A percentile compares a stretch with the other conserved stretches of the same genome.
Evolutionary conservation across 2,113 vertebrate species (phyloP).

Genomic region (Protomyctophum bolini): DNA sequence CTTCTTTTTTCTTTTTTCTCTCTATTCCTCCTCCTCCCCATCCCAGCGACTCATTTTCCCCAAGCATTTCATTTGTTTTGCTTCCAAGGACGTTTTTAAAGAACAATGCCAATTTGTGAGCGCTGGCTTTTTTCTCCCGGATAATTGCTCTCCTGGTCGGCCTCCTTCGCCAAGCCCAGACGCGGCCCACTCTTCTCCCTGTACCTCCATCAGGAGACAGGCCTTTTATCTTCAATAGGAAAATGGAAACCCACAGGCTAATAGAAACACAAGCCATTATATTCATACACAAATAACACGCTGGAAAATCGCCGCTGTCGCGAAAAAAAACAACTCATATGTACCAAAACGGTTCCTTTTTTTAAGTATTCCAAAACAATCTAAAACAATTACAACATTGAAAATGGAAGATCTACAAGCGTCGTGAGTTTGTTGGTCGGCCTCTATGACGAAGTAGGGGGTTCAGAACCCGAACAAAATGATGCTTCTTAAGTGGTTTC

Average conservation of each 20-base stretch:
- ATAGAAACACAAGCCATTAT: background rate
- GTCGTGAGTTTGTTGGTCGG: too few species aligned
- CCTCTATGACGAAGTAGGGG: too few species aligned
- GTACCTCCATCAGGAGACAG: background rate
- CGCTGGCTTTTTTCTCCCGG: slow-evolving; percentile 10
- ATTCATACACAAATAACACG: background rate
- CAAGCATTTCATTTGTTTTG: slow-evolving; percentile 35
- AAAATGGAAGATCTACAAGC: too few species aligned
- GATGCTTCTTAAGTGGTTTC: too few species aligned
- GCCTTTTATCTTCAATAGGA: background rate
- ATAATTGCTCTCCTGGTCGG: slow-evolving; percentile 37
- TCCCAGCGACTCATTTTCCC: slow-evolving; percentile 1
- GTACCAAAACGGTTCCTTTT: too few species aligned
- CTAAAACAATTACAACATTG: too few species aligned
- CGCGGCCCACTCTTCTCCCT: too few species aligned
- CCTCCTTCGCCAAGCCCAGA: slow-evolving; percentile 8
- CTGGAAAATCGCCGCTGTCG: too few species aligned
- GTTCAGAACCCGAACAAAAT: too few species aligned
- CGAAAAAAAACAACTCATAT: too few species aligned
- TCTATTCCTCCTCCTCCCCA: background rate
- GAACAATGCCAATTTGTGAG: slow-evolving; percentile 20
- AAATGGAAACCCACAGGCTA: background rate
- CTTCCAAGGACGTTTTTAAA: slow-evolving; percentile 38
- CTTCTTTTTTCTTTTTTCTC: too few species aligned
- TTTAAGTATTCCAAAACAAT: too few species aligned